Base-by-base conservation (phyloP, 1,140 invertebrate species). In the Semibalanus balanoides region DNA sequence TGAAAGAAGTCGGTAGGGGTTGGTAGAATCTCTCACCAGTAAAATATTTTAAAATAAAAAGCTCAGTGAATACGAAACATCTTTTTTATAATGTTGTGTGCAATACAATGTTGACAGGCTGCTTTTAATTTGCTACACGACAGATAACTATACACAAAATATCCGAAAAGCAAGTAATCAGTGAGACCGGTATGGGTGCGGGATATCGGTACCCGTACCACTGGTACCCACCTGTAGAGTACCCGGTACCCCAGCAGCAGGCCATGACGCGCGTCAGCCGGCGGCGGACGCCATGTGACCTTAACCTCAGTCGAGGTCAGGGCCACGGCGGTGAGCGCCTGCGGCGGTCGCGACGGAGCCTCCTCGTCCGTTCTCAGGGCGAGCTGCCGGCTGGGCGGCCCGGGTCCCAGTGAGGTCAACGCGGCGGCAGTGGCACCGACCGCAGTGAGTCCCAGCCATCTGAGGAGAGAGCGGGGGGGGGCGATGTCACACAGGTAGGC, bases 241-340 rank as follows among this genome's bases (percentile, higher is more conserved):
- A 90, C 85, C 81, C 89, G 88, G 79, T 89, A 93, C 29, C 91
- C 91, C 79, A 89, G 86, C 69, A 93, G 87, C 77, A 90, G 88
- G 0, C 91, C 91, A 81, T 93, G 90, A 74, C 90, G 84, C 11
- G 90, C 80, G 80, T 92, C 90, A 0, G 85, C 83, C 30, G 88
- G 76, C 0, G 91, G 91, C 0, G 91, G 88, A 75, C 87, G 84
- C 93, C 93, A 95, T 3, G 89, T 90, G 0, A 94, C 87, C 40
- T 91, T 84, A 17, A 94, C 84, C 82, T 92, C 89, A 0, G 89
- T 91, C 0, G 92, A 92, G 1, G 90, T 91, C 0, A 92, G 82
- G 0, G 92, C 87, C 77, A 90, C 85, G 0, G 89, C 90, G 19
- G 87, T 86, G 9, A 94, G 85, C 82, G 90, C 89, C 1, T 88